These are phyloP conservation scores for Aleiodes testaceus DNA, from an alignment of 2,888 invertebrate genomes.

Conservation along the genomic window DNA sequence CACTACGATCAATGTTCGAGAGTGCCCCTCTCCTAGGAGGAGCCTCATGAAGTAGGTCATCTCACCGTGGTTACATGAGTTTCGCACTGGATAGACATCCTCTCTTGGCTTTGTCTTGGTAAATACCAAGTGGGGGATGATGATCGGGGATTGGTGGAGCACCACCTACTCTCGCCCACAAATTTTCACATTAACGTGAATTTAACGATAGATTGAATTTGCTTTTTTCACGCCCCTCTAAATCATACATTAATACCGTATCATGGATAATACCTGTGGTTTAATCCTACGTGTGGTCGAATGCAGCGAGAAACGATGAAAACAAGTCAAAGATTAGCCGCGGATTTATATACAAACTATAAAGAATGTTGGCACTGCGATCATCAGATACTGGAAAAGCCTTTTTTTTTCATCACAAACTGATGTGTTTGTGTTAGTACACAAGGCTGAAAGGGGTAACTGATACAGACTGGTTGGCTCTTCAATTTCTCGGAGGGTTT, in stretches of 20 bases:
- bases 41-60: slow-evolving; percentile 71
- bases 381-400: background rate
- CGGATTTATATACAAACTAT: slow-evolving; percentile 11
- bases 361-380: background rate
- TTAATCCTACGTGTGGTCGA: slow-evolving; percentile 5
- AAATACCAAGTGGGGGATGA: slow-evolving; percentile 31
- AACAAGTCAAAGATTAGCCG: slow-evolving; percentile 47
- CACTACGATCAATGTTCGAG: slow-evolving; percentile 64
- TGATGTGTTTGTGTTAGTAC: too few relatives aligned
- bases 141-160: background rate
- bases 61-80: slow-evolving; percentile 56
- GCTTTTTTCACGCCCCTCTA: too few relatives aligned
- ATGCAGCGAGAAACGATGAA: background rate
- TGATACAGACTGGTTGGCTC: slow-evolving; percentile 59
- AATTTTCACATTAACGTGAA: too few relatives aligned
- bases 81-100: slow-evolving; percentile 49
- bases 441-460: slow-evolving; percentile 56
- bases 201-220: too few relatives aligned
- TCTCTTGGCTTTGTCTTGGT: slow-evolving; percentile 25
- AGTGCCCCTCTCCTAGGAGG: slow-evolving; percentile 71
- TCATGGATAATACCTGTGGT: background rate
- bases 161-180: background rate
- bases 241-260: too few relatives aligned
- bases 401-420: too few relatives aligned
- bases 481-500: slow-evolving; percentile 53